phyloP scores from a whole-genome alignment of 1,140 invertebrate genomes.

The Drosophila repletoides region DNA sequence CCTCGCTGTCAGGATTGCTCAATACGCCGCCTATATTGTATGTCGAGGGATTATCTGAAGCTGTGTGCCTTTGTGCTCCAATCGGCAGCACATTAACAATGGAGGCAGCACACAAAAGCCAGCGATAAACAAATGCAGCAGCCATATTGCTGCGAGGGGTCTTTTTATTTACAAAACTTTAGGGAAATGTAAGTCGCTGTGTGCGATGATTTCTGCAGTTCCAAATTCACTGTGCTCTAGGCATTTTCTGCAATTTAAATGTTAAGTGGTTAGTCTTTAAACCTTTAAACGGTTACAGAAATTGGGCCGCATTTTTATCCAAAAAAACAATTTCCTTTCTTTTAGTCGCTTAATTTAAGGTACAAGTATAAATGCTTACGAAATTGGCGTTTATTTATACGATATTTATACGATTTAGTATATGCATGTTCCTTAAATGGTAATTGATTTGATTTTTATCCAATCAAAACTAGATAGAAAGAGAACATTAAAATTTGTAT shows the following conservation, averaged over 20 bases:
- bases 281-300: no score
- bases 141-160: conserved; percentile 49
- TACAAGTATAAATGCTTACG: no score
- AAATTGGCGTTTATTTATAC: no score
- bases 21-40: conserved; percentile 96
- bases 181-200: conserved; percentile 35
- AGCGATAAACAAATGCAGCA: conserved; percentile 52
- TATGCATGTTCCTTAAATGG: no score
- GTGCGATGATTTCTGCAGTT: conserved; percentile 34
- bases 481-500: no score
- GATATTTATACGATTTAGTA: no score
- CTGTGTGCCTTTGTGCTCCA: conserved; percentile 67
- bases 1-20: conserved; percentile 90
- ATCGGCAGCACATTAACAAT: conserved; percentile 54
- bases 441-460: no score
- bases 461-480: no score
- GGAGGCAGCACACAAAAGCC: conserved; percentile 56
- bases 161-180: conserved; percentile 36
- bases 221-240: conserved; percentile 17
- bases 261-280: conserved; percentile 11
- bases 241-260: conserved; percentile 57
- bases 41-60: conserved; percentile 86
- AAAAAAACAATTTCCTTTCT: no score
- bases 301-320: no score
- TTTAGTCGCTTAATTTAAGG: no score